Conservation (phyloP, 2,113 vertebrate genomes). For the Coryphaenoides rupestris region DNA sequence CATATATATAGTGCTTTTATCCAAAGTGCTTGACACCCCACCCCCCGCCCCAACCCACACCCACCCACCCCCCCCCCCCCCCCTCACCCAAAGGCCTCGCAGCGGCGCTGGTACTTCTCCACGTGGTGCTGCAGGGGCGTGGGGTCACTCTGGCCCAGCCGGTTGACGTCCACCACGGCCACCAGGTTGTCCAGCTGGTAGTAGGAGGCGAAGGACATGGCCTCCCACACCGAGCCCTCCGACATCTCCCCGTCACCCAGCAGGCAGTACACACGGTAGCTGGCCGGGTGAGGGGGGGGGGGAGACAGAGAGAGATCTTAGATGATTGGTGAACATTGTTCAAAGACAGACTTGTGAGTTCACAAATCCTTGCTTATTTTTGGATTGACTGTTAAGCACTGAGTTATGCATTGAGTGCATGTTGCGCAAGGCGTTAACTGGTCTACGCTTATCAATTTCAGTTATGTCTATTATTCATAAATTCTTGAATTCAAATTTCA, state of each 20-base stretch:
- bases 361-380: no score
- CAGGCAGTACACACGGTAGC: constrained; percentile 86
- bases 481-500: no score
- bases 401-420: no score
- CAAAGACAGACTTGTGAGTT: neutral
- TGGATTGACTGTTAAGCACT: no score
- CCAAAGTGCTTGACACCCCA: no score
- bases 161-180: constrained; percentile 82
- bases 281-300: constrained; percentile 33
- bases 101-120: constrained; percentile 75
- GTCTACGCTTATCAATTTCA: no score
- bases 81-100: constrained; percentile 84
- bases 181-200: constrained; percentile 84
- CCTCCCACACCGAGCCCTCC: constrained; percentile 86
- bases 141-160: constrained; percentile 77
- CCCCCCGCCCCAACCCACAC: no score
- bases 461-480: no score
- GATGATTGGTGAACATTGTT: neutral
- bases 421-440: no score
- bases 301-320: neutral
- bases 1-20: no score
- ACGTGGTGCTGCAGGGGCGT: constrained; percentile 74
- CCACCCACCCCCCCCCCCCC: neutral
- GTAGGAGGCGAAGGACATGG: constrained; percentile 83
- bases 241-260: constrained; percentile 81